Evolutionary conservation across 1,140 invertebrate species (phyloP), one percentile per base, ranked within the genome.

Genomic region (Drosophila repletoides): DNA sequence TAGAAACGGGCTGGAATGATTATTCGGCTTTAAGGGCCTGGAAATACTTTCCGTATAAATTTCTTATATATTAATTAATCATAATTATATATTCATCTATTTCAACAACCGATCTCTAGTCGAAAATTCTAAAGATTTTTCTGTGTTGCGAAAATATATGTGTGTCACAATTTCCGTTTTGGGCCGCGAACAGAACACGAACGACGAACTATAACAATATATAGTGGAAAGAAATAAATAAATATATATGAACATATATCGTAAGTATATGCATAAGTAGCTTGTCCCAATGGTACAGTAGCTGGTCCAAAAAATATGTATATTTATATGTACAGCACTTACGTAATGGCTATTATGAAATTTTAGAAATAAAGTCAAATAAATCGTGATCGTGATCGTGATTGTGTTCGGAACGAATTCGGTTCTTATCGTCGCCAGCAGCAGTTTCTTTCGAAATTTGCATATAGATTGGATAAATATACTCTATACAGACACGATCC

Each of bases 101-200:
- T 48, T 14, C 6, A 26, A 31, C 28, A 26, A 46, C 46, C 28
- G 9, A 31, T 72, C 29, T 19, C 45, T 45, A 6, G 14, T 28
- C 38, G 6, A 24, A 55, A 45, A 45, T 61, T 67, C 29, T 22
- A 68, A 29, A 33, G 21, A 59, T 58, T 59, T 33, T 51, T 63
- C 14, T 61, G 59, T 46, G 70, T 21, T 68, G 41, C 17, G 21
- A 0, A 22, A 45, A 48, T 9, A 40, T 19, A 48, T 76, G 56
- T 81, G 72, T 83, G 76, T 80, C 76, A 76, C 75, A 64, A 52
- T 65, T 75, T 75, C 61, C 76, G 76, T 29, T 66, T 52, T 69
- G 34, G 72, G 64, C 36, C 14, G n/a, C n/a, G n/a, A 5, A 64
- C 22, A 58, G n/a, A 46, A 24, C n/a, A 52, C 38, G 31, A 19